A percentile compares a stretch with the other conserved stretches of the same genome.
phyloP scores from a whole-genome alignment of 2,797 vertebrate species.

The Heliangelus exortis region DNA sequence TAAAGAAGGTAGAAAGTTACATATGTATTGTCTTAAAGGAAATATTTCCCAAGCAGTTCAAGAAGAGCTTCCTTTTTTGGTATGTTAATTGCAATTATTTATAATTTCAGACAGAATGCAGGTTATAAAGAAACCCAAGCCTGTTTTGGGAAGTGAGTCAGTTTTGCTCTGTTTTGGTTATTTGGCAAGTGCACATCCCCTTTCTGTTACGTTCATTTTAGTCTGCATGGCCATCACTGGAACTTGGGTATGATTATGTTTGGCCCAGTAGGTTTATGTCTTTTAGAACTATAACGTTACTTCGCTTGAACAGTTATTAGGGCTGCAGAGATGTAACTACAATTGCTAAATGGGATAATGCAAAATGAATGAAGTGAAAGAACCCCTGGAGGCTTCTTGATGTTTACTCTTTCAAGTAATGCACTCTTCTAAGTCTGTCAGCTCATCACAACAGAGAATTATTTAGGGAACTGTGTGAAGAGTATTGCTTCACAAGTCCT shows the following conservation, averaged over 20 bases:
- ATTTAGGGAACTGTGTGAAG: conserved; percentile 43
- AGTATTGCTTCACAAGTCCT: conserved; percentile 37
- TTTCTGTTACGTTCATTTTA: conserved; percentile 6
- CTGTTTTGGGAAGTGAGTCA: conserved; percentile 3
- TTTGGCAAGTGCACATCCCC: conserved; percentile 4
- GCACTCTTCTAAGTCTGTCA: conserved; percentile 49
- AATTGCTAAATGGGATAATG: conserved; percentile 41
- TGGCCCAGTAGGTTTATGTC: conserved; percentile 54
- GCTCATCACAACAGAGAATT: conserved; percentile 52
- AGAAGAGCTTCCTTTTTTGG: not conserved
- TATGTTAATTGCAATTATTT: conserved; percentile 34
- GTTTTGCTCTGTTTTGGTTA: conserved; percentile 19
- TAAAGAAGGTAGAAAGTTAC: not conserved
- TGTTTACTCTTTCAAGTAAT: conserved; percentile 63
- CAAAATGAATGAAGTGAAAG: conserved; percentile 43
- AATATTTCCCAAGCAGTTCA: not conserved
- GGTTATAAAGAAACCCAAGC: not conserved
- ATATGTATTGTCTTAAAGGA: not conserved
- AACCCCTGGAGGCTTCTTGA: conserved; percentile 29
- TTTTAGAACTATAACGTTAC: conserved; percentile 46
- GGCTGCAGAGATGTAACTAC: conserved; percentile 42
- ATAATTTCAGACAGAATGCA: not conserved
- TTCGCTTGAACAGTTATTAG: conserved; percentile 55
- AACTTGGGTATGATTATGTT: conserved; percentile 18
- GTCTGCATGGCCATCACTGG: not conserved